phyloP scores from a whole-genome alignment of 2,113 vertebrate genomes.

The Notarius quadriscutis region DNA sequence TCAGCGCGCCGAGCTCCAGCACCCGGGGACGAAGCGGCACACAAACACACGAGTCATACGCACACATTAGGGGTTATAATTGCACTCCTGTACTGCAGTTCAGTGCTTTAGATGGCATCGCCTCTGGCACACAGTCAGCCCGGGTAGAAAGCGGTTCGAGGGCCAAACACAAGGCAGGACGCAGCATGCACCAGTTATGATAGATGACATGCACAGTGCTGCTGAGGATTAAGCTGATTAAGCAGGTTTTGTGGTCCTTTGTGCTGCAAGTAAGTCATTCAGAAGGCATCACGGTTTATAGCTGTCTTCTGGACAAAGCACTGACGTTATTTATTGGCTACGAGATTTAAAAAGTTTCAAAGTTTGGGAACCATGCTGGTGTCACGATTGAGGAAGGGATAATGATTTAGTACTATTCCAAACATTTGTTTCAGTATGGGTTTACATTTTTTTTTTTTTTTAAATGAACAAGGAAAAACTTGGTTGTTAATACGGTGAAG shows the following conservation, averaged over 20 bases:
- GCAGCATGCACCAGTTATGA: background rate
- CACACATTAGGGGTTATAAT: conserved; percentile 21
- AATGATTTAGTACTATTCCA: background rate
- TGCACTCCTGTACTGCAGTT: background rate
- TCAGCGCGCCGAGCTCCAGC: background rate
- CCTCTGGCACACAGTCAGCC: background rate
- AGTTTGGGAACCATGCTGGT: background rate
- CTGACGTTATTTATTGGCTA: background rate
- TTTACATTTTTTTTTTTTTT: no score
- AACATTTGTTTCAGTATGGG: no score
- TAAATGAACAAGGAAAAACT: no score
- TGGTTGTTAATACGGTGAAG: no score
- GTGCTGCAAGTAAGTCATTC: background rate
- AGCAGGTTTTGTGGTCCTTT: background rate
- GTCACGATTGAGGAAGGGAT: background rate
- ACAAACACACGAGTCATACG: background rate
- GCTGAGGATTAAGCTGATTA: background rate
- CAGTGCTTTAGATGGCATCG: background rate
- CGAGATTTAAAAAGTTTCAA: background rate
- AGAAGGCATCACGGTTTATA: background rate
- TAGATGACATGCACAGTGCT: background rate
- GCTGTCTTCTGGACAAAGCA: background rate
- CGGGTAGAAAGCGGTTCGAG: background rate
- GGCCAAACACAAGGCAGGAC: background rate
- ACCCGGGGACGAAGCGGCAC: background rate